Evolutionary conservation across 1,140 invertebrate species (phyloP).

Genomic region (Cotesia glomerata): DNA sequence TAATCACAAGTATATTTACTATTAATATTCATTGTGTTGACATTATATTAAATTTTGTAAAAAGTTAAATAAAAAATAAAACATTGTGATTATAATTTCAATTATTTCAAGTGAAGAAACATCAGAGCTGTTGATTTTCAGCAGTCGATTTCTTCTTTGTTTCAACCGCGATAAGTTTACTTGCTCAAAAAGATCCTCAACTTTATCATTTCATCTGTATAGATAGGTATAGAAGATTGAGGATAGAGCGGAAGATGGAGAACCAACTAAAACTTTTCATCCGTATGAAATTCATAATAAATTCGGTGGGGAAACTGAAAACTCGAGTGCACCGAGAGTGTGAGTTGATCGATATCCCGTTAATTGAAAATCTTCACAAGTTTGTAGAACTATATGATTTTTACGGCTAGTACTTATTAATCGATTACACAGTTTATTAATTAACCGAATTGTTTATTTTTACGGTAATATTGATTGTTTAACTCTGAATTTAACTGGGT

Average conservation of each 20-base stretch:
- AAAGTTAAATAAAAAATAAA: no score
- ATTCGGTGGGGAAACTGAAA: conserved; percentile 22
- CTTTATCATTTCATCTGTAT: background rate
- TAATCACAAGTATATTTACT: no score
- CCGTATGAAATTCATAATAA: conserved; percentile 31
- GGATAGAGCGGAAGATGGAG: background rate
- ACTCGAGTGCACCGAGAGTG: background rate
- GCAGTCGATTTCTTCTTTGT: background rate
- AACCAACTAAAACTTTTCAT: conserved; percentile 18
- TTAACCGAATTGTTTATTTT: no score
- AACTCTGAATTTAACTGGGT: no score
- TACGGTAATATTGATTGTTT: no score
- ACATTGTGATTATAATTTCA: no score
- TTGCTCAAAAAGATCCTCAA: background rate
- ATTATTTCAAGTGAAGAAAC: no score
- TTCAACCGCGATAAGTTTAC: background rate
- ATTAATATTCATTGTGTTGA: background rate
- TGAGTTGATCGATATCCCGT: conserved; percentile 5
- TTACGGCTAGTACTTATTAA: background rate
- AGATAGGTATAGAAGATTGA: background rate
- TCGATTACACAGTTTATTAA: background rate
- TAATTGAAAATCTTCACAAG: conserved; percentile 15
- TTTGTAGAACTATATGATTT: background rate
- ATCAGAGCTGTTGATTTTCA: no score
- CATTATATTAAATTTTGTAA: no score